These are phyloP conservation scores for Drosophila mulleri DNA, from an alignment of 2,888 invertebrate species.

Conservation along the genomic window DNA sequence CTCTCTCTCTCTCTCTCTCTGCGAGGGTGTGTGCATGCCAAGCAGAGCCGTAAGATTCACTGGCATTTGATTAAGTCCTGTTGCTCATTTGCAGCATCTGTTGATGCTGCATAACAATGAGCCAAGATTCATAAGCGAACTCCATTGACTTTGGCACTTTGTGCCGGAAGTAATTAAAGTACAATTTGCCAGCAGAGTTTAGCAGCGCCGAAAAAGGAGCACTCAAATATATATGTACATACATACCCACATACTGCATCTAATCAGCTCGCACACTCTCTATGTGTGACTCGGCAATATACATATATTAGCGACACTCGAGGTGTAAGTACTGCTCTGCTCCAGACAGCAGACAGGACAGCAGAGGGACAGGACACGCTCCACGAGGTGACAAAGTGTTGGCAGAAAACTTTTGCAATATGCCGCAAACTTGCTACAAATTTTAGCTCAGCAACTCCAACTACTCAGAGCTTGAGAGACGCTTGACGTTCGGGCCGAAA, in stretches of 20 bases:
- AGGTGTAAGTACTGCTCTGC: slow-evolving; percentile 6
- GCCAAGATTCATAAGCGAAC: slow-evolving; percentile 40
- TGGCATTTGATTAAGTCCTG: slow-evolving; percentile 66
- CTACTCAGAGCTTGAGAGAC: slow-evolving; percentile 9
- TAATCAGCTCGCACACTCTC: slow-evolving; percentile 69
- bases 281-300: slow-evolving; percentile 48
- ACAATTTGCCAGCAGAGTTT: slow-evolving; percentile 56
- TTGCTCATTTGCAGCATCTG: slow-evolving; percentile 60
- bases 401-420: slow-evolving; percentile 69
- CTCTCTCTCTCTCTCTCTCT: background rate
- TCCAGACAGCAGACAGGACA: slow-evolving; percentile 3
- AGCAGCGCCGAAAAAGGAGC: background rate
- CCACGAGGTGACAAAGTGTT: slow-evolving; percentile 53
- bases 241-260: slow-evolving; percentile 4
- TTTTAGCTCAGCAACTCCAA: slow-evolving; percentile 32
- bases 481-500: background rate
- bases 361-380: slow-evolving; percentile 23
- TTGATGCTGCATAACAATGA: slow-evolving; percentile 75
- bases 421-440: slow-evolving; percentile 63
- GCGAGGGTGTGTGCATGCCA: slow-evolving; percentile 4
- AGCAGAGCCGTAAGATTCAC: slow-evolving; percentile 19
- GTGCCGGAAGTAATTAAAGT: slow-evolving; percentile 72
- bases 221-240: background rate
- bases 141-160: slow-evolving; percentile 43
- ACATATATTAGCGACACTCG: slow-evolving; percentile 30